These are phyloP conservation scores for Anguilla megastoma DNA, from an alignment of 2,797 vertebrate species.

Conservation along the genomic window DNA sequence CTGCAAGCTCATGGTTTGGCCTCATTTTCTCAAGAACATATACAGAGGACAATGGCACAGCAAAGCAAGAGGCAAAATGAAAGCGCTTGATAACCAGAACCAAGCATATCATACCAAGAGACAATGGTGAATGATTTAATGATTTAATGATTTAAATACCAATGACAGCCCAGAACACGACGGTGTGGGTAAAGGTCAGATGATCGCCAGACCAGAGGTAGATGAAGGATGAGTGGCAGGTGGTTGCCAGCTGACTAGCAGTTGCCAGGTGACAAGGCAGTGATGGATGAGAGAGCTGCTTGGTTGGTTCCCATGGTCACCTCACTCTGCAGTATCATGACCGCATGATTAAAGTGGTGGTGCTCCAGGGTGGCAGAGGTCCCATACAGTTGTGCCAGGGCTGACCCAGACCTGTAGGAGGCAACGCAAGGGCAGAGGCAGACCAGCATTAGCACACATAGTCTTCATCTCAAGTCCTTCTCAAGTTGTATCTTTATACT, in stretches of 20 bases:
- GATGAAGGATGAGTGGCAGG: background rate
- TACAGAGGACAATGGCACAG: background rate
- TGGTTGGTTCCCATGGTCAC: conserved; percentile 49
- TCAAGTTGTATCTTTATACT: background rate
- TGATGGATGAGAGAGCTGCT: background rate
- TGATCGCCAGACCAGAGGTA: background rate
- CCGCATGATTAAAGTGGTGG: conserved; percentile 81
- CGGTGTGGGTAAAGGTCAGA: background rate
- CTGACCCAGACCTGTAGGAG: conserved; percentile 72
- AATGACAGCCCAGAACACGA: background rate
- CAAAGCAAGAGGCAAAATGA: background rate
- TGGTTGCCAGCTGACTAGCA: conserved; percentile 11
- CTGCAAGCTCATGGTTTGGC: conserved; percentile 40
- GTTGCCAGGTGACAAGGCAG: conserved; percentile 5
- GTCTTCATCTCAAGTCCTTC: background rate
- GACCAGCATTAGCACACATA: background rate
- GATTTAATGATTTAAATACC: conserved; percentile 12
- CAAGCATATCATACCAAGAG: background rate
- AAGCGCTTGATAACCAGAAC: background rate
- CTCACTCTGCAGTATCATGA: conserved; percentile 84
- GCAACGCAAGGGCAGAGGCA: background rate
- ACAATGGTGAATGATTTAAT: background rate
- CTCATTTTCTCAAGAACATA: conserved; percentile 32
- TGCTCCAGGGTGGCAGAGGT: conserved; percentile 80
- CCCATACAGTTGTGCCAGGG: conserved; percentile 75